Evolutionary conservation across 2,888 invertebrate species (phyloP).

Genomic region (Patella caerulea): DNA sequence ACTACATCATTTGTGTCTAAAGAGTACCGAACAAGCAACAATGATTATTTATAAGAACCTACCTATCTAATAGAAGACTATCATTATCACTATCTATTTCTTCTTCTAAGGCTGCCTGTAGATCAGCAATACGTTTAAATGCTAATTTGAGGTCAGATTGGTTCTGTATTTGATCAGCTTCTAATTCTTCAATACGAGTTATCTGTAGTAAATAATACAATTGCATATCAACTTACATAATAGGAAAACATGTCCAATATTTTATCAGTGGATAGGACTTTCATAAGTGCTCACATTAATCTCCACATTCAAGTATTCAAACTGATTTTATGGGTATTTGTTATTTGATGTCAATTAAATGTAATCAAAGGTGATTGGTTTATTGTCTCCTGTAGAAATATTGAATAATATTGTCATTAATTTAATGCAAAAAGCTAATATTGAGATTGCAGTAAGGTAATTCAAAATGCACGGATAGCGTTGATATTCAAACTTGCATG

Average conservation of each 20-base stretch:
- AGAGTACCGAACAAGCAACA: neutral
- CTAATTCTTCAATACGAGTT: slow-evolving; percentile 69
- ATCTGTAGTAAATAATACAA: slow-evolving; percentile 57
- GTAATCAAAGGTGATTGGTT: too few relatives aligned
- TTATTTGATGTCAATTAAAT: too few relatives aligned
- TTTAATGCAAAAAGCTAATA: too few relatives aligned
- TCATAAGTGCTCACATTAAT: too few relatives aligned
- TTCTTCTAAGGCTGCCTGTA: slow-evolving; percentile 92
- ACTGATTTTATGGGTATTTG: too few relatives aligned
- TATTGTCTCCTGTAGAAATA: too few relatives aligned
- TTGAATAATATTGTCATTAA: too few relatives aligned
- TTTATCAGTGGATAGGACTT: too few relatives aligned
- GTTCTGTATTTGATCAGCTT: slow-evolving; percentile 71
- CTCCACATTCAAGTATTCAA: too few relatives aligned
- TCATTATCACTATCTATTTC: slow-evolving; percentile 64
- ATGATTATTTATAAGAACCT: neutral
- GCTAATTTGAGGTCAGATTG: slow-evolving; percentile 86
- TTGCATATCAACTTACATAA: neutral
- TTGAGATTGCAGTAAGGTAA: too few relatives aligned
- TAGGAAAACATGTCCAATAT: neutral
- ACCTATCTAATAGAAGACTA: slow-evolving; percentile 50
- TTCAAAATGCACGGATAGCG: too few relatives aligned
- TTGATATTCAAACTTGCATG: too few relatives aligned
- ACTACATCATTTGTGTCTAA: neutral
- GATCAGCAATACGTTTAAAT: slow-evolving; percentile 88